Base-by-base conservation (phyloP, 2,797 vertebrate species). In the Enteromius afrohamiltoni region DNA sequence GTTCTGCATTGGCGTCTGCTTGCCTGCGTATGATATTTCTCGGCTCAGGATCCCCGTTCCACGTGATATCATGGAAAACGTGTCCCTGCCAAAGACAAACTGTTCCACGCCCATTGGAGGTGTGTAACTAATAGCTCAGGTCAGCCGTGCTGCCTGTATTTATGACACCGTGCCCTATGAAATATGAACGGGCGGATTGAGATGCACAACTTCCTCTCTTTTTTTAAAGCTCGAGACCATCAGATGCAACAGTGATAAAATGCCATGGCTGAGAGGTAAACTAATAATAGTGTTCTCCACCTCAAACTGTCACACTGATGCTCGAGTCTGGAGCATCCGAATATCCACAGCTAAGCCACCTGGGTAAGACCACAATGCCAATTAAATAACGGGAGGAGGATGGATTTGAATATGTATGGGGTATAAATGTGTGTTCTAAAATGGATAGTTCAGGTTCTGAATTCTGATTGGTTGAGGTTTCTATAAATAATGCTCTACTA, bases 241-340 rank as follows among this genome's bases (percentile, higher is more conserved):
- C 93, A 94, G 92, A 94, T 92, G 88, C 69, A 89, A 86, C 91
- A 93, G 94, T 95, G 95, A 95, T 95, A 92, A 94, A 95, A 94
- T 89, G 93, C 94, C 92, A 90, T 88, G 92, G 93, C 92, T 91
- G 92, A 93, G 92, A 93, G 93, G 91, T 94, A 94, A 95, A 93
- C 95, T 95, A 95, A 95, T 94, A 95, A 95, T 95, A 95, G 94
- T 94, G 92, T 93, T 88, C 91, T 93, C 94, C 93, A 95, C 95
- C 95, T 94, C 91, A 94, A 95, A 95, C 94, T 96, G 95, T 96
- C 95, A 95, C 88, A 7, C 87, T 90, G 90, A 93, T 94, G 92
- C 90, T 85, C 86, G 82, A 90, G 89, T 91, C 91, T 88, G 86
- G 86, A 87, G 92, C 90, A 90, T 89, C 1, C 40, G 74, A 86